Evolutionary conservation across 2,113 vertebrate species (phyloP), one percentile per base, ranked within the genome.

Genomic region (Fregata magnificens): DNA sequence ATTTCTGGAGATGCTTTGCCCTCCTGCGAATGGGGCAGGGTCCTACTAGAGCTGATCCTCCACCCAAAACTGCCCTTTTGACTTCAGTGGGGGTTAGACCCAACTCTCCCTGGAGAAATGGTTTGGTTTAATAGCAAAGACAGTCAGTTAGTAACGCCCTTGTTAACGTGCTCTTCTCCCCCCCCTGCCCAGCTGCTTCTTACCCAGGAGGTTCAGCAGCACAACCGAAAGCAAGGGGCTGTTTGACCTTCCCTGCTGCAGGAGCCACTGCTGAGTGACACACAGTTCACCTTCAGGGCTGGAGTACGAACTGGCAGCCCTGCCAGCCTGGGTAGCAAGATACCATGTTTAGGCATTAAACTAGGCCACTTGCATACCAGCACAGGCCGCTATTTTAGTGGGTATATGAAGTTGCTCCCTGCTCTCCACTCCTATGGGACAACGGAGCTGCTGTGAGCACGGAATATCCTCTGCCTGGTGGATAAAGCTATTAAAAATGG

Each of bases 341-440:
- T 95, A 97, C 96, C 96, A 95, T 96, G 97, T 95, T 97, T 97
- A 97, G 97, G 93, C 96, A 97, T 95, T 84, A 56, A 95, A 59
- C 81, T 47, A 65, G 89, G 96, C 69, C 92, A 34, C 94, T 95
- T 72, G 95, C 97, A 97, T 97, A 97, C 93, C 97, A 96, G 91
- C 94, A 88, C 94, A n/a, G 96, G 92, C 88, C 95, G 86, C 96
- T 95, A 93, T 97, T 96, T 95, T 95, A 25, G 86, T 95, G 96
- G 94, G 88, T 88, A 29, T 90, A 93, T 77, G 91, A 88, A 94
- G 95, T 40, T 92, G 90, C 82, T 95, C 85, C 91, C 86, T 84
- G 65, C 88, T 95, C 97, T 74, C 94, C 91, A 92, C 81, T 88
- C 94, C 44, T 73, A 20, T 74, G 90, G 95, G 93, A 92, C 80